These are phyloP conservation scores for Cheilosia soror DNA, from an alignment of 2,888 invertebrate genomes.

Conservation along the genomic window DNA sequence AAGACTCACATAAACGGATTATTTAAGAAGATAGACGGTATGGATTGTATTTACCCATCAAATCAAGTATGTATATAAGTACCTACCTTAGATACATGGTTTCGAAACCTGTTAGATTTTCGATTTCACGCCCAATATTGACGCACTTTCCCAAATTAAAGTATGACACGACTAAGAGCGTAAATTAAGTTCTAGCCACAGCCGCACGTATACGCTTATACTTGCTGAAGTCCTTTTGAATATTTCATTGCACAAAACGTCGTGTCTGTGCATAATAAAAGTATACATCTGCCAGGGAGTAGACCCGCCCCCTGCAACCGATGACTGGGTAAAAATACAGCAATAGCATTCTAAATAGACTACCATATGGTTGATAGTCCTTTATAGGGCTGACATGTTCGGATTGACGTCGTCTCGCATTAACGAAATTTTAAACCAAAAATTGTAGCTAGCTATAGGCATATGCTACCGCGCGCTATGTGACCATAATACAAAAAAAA, in stretches of 20 bases:
- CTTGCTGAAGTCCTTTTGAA: conserved; percentile 39
- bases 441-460: conserved; percentile 10
- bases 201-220: background rate
- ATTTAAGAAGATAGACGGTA: too few relatives aligned
- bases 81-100: too few relatives aligned
- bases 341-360: conserved; percentile 5
- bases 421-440: conserved; percentile 51
- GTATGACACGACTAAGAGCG: background rate
- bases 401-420: conserved; percentile 37
- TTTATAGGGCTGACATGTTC: conserved; percentile 17
- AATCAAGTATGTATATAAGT: too few relatives aligned
- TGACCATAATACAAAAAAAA: conserved; percentile 71
- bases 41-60: too few relatives aligned
- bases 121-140: too few relatives aligned
- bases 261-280: conserved; percentile 63
- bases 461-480: conserved; percentile 4
- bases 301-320: conserved; percentile 23
- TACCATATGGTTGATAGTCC: conserved; percentile 5
- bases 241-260: conserved; percentile 56
- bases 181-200: conserved; percentile 31
- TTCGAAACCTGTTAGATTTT: too few relatives aligned
- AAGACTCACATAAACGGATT: too few relatives aligned
- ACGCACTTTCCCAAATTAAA: background rate
- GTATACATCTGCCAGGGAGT: conserved; percentile 36
- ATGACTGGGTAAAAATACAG: conserved; percentile 26